Conservation (phyloP, 2,888 invertebrate species). For the Polyploca ridens region DNA sequence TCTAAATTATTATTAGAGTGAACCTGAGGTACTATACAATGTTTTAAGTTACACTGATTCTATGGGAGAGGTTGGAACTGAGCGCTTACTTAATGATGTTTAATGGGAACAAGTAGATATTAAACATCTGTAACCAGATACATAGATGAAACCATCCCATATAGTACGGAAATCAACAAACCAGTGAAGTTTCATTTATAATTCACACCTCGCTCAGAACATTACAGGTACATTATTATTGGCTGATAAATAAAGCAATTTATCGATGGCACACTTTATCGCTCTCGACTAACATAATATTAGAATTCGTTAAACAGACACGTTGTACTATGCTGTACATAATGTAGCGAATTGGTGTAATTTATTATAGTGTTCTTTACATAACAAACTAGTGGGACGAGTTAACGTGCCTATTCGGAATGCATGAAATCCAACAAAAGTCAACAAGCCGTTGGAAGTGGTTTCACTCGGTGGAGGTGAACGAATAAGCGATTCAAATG, state of each 20-base stretch:
- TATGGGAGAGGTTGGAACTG: background rate
- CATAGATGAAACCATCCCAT: background rate
- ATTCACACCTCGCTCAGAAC: slow-evolving; percentile 54
- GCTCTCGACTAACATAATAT: slow-evolving; percentile 38
- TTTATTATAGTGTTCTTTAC: slow-evolving; percentile 64
- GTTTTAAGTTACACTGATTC: background rate
- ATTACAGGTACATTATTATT: slow-evolving; percentile 54
- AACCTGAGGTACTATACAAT: too few species aligned
- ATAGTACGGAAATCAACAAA: background rate
- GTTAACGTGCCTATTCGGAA: slow-evolving; percentile 56
- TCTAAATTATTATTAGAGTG: background rate
- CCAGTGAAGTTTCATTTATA: slow-evolving; percentile 45
- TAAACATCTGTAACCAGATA: background rate
- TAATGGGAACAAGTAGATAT: background rate
- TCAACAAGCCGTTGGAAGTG: slow-evolving; percentile 44
- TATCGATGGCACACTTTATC: slow-evolving; percentile 59
- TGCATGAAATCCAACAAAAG: slow-evolving; percentile 70
- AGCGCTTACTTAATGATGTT: background rate
- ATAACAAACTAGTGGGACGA: slow-evolving; percentile 65
- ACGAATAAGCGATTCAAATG: slow-evolving; percentile 82
- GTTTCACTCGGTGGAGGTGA: slow-evolving; percentile 51
- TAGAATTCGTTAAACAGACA: slow-evolving; percentile 47
- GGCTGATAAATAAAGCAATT: slow-evolving; percentile 62
- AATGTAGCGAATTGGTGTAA: slow-evolving; percentile 56
- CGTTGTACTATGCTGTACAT: slow-evolving; percentile 33